Evolutionary conservation across 2,113 vertebrate species (phyloP), one percentile per base, ranked within the genome.

Genomic region (Rattus rattus): DNA sequence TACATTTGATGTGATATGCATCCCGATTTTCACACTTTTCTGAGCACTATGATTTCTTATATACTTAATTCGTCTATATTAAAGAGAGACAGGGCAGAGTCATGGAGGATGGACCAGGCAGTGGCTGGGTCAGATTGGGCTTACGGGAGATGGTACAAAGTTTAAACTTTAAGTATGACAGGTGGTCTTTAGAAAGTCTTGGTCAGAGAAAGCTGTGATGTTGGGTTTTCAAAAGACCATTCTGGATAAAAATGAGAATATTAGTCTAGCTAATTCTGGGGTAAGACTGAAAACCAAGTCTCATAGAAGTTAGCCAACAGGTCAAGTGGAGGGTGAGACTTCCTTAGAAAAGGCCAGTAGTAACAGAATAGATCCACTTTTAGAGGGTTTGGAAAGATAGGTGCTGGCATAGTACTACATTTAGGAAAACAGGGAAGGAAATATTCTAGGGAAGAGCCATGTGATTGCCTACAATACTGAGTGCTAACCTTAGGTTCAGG

Each of bases 241-340:
- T 69, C 1, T 61, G 30, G 28, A 69, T 95, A 88, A 94, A 92
- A 96, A 94, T 81, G 26, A 94, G 73, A 90, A 63, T 7, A 56
- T 17, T n/a, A 47, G n/a, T 24, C 81, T 49, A 49, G 72, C 22
- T 94, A 67, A 16, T 77, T 19, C 19, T 87, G n/a, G 88, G 79
- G 43, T 65, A 83, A 94, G 69, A 97, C 19, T 67, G 39, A 80
- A 92, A 72, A 13, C 20, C 11, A 33, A 67, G 49, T 63, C n/a
- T 8, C 14, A 30, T 80, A 67, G 91, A 92, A 80, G 39, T 36
- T 76, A 17, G 30, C 16, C 2, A 85, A 10, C 2, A 92, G 75
- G 56, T 84, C 26, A 16, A 11, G 10, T 63, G 26, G 83, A 63
- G 63, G 76, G 20, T 16, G 52, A 84, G 33, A 47, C n/a, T 73